Evolutionary conservation across 2,113 vertebrate species (phyloP).

Genomic region (Chaetorhynchus papuensis): DNA sequence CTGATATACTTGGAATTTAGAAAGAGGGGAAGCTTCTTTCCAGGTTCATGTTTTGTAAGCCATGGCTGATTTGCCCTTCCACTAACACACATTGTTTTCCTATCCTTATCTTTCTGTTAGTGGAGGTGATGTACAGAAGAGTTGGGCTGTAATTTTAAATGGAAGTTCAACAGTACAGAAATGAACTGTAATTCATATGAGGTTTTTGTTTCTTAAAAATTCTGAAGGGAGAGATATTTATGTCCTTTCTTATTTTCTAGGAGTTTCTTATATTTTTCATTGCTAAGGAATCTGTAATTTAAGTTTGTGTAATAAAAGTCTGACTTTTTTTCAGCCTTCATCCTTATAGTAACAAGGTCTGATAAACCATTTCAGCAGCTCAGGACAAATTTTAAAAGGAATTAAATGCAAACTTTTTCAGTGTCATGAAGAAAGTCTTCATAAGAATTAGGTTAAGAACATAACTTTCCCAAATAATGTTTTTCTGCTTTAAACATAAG

Average conservation of each 20-base stretch:
- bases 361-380: not conserved
- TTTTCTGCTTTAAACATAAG: not conserved
- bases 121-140: not conserved
- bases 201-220: not conserved
- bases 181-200: not conserved
- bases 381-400: not conserved
- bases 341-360: not conserved
- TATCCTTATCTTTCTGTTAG: not conserved
- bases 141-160: not conserved
- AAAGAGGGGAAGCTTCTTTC: not conserved
- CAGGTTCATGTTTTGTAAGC: not conserved
- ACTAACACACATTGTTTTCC: not conserved
- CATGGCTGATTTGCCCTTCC: not conserved
- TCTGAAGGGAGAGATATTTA: not conserved
- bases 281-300: not conserved
- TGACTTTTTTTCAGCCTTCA: not conserved
- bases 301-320: not conserved
- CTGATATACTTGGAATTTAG: not conserved
- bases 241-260: not conserved
- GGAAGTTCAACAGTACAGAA: not conserved
- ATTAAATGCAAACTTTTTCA: not conserved
- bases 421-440: not conserved
- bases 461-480: not conserved
- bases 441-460: not conserved
- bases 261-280: not conserved